Conservation (phyloP, 2,113 vertebrate species). For the Sminthopsis crassicaudata region DNA sequence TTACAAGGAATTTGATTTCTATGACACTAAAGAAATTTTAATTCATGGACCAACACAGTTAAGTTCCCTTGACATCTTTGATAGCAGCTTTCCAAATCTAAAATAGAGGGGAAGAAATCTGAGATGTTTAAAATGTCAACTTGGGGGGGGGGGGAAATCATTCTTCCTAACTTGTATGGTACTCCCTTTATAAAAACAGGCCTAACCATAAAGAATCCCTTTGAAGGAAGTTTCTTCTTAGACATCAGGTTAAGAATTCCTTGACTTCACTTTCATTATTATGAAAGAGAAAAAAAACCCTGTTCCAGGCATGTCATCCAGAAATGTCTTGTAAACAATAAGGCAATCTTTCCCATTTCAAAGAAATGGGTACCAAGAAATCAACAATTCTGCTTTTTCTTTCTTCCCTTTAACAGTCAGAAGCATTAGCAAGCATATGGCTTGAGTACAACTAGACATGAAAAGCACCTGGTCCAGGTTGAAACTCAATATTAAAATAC, state of each 20-base stretch:
- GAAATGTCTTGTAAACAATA: not conserved
- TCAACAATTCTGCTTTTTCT: not conserved
- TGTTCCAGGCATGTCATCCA: not conserved
- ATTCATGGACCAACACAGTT: not conserved
- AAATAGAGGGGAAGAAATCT: not conserved
- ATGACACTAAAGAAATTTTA: conserved; percentile 26
- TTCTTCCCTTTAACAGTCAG: conserved; percentile 12
- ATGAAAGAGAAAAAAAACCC: not conserved
- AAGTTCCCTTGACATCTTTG: conserved; percentile 57
- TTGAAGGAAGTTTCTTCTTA: not conserved
- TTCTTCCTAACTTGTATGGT: not conserved
- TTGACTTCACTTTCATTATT: not conserved
- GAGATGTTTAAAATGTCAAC: conserved; percentile 5
- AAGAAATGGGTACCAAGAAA: not conserved
- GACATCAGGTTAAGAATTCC: not conserved
- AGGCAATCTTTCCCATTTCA: not conserved
- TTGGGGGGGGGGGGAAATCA: not conserved
- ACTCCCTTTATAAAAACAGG: not conserved
- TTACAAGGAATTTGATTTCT: conserved; percentile 29
- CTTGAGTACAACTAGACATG: not conserved
- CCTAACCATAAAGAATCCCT: not conserved
- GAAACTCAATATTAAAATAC: not conserved
- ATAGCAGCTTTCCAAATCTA: conserved; percentile 50
- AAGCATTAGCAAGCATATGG: not conserved
- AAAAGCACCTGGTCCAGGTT: conserved; percentile 4